Evolutionary conservation across 2,797 vertebrate species (phyloP).

Genomic region (Gymnodraco acuticeps): DNA sequence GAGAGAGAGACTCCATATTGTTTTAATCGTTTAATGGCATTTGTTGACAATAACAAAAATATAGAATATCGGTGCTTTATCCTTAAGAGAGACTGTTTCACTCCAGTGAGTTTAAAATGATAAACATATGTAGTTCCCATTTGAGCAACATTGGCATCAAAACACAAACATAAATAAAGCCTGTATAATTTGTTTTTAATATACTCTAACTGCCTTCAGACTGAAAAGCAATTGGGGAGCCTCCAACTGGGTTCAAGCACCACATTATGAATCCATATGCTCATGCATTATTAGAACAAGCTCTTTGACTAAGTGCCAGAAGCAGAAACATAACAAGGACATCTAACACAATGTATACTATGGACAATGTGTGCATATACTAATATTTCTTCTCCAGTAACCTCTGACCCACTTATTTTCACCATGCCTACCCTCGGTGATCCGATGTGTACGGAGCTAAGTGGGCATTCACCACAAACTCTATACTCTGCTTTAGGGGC

Average conservation of each 20-base stretch:
- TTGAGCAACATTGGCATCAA: conserved; percentile 31
- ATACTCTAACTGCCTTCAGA: conserved; percentile 26
- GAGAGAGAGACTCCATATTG: not conserved
- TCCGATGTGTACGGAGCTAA: conserved; percentile 54
- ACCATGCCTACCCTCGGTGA: conserved; percentile 42
- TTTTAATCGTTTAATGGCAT: conserved; percentile 27
- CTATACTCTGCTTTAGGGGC: conserved; percentile 43
- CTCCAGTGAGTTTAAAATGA: conserved; percentile 51
- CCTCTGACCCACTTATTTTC: conserved; percentile 65
- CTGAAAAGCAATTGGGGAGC: conserved; percentile 19
- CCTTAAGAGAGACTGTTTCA: conserved; percentile 41
- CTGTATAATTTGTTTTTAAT: conserved; percentile 60
- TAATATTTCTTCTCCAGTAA: conserved; percentile 38
- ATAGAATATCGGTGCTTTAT: conserved; percentile 32
- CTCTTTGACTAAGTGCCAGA: conserved; percentile 38
- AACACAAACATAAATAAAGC: conserved; percentile 48
- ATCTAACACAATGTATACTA: not conserved
- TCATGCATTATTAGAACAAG: conserved; percentile 32
- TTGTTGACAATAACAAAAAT: conserved; percentile 59
- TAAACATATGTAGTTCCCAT: conserved; percentile 53
- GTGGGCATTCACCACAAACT: conserved; percentile 57
- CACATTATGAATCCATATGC: conserved; percentile 43
- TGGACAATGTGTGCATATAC: conserved; percentile 17
- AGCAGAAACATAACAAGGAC: conserved; percentile 1
- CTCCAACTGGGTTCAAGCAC: conserved; percentile 11